These are phyloP conservation scores for Rhagologus leucostigma DNA, from an alignment of 2,113 vertebrate species.

Conservation along the genomic window DNA sequence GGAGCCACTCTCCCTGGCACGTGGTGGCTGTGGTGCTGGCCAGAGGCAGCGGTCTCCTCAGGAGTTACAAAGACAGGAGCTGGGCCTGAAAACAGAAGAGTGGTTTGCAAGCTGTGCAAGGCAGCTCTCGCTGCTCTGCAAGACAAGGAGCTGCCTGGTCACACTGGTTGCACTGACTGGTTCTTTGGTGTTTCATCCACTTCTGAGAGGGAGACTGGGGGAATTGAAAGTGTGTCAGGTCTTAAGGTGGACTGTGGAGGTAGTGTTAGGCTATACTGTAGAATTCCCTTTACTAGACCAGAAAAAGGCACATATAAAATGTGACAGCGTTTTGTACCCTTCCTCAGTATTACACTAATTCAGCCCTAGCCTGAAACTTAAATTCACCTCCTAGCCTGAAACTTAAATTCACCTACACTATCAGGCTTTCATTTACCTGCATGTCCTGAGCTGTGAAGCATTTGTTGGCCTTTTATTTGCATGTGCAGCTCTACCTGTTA, in stretches of 20 bases:
- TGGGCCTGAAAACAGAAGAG: not conserved
- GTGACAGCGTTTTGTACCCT: not conserved
- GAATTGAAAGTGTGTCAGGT: not conserved
- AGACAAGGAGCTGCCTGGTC: not conserved
- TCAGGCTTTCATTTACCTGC: not conserved
- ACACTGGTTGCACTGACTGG: not conserved
- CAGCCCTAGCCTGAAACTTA: not conserved
- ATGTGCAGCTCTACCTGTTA: not conserved
- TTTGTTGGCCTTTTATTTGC: not conserved
- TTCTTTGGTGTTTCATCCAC: not conserved
- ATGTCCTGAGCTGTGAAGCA: not conserved
- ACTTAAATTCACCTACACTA: not conserved
- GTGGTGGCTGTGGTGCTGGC: not conserved
- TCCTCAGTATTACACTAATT: not conserved
- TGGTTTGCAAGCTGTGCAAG: not conserved
- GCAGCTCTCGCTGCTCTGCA: rapidly evolving
- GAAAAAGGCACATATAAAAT: not conserved
- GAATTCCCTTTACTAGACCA: not conserved
- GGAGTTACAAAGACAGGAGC: not conserved
- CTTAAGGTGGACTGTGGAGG: not conserved
- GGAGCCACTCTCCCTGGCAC: rapidly evolving
- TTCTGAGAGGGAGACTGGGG: not conserved
- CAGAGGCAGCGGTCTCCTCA: not conserved
- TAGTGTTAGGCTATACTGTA: not conserved
- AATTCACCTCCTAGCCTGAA: not conserved